Evolutionary conservation across 2,113 vertebrate species (phyloP).

Genomic region (Gopherus evgoodei): DNA sequence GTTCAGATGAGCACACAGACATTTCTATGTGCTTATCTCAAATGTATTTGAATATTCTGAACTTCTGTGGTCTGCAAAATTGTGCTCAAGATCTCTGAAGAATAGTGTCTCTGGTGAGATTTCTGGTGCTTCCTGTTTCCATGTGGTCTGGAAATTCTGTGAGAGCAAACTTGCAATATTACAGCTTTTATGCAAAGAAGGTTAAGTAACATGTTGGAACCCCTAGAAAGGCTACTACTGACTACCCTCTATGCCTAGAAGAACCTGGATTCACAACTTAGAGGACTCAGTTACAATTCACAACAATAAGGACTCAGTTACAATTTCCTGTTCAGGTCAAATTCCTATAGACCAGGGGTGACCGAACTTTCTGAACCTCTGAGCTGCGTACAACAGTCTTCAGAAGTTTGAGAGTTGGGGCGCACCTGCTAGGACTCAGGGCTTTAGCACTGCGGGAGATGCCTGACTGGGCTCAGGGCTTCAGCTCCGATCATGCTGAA

Average conservation of each 20-base stretch:
- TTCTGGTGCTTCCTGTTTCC: background rate
- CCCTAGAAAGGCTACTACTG: background rate
- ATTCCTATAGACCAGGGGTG: background rate
- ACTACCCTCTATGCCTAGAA: background rate
- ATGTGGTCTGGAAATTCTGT: background rate
- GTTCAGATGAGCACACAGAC: background rate
- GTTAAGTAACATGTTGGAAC: background rate
- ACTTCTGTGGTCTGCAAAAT: background rate
- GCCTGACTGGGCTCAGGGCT: too few species aligned
- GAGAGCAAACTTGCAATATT: background rate
- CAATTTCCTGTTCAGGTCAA: rapidly evolving
- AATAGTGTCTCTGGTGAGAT: background rate
- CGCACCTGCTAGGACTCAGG: too few species aligned
- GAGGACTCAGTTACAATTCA: rapidly evolving
- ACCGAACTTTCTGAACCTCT: too few species aligned
- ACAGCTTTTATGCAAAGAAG: background rate
- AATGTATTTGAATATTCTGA: background rate
- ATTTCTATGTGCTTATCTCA: background rate
- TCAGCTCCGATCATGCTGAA: too few species aligned
- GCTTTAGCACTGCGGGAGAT: too few species aligned
- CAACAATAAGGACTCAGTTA: background rate
- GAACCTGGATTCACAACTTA: background rate
- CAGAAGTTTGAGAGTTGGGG: too few species aligned
- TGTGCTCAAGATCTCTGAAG: background rate
- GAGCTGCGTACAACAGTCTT: too few species aligned